These are phyloP conservation scores for Laothoe populi DNA, from an alignment of 2,888 invertebrate species.

Conservation along the genomic window DNA sequence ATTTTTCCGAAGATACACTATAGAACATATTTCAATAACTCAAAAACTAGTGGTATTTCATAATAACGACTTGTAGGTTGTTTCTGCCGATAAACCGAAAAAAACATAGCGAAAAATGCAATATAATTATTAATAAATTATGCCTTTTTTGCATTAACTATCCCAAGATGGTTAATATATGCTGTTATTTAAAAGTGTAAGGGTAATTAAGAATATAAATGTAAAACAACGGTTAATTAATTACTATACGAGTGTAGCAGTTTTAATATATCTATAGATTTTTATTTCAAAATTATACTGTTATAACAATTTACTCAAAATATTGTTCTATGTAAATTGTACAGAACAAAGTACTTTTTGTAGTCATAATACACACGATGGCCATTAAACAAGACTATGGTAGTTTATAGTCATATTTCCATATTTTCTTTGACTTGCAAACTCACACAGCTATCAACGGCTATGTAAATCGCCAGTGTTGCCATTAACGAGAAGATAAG, in stretches of 20 bases:
- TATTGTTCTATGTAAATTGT: too few species aligned
- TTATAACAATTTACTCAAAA: neutral
- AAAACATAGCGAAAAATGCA: too few species aligned
- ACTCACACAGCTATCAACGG: slow-evolving; percentile 29
- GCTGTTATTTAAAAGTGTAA: neutral
- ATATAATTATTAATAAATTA: too few species aligned
- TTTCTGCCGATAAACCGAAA: neutral
- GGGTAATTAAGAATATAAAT: neutral
- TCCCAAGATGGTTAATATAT: neutral
- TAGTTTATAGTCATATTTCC: slow-evolving; percentile 26
- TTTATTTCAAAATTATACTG: neutral
- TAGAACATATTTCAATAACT: neutral
- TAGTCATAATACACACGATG: neutral
- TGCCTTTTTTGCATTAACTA: too few species aligned
- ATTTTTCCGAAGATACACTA: too few species aligned
- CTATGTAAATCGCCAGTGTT: slow-evolving; percentile 51
- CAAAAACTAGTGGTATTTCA: neutral
- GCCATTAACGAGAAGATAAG: slow-evolving; percentile 58
- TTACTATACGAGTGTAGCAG: too few species aligned
- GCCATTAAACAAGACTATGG: slow-evolving; percentile 8
- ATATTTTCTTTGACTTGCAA: slow-evolving; percentile 26
- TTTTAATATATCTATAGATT: neutral
- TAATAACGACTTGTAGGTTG: neutral
- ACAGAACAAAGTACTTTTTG: neutral
- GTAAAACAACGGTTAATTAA: neutral